These are phyloP conservation scores for Bugulina stolonifera DNA, from an alignment of 2,888 invertebrate species.

Conservation along the genomic window DNA sequence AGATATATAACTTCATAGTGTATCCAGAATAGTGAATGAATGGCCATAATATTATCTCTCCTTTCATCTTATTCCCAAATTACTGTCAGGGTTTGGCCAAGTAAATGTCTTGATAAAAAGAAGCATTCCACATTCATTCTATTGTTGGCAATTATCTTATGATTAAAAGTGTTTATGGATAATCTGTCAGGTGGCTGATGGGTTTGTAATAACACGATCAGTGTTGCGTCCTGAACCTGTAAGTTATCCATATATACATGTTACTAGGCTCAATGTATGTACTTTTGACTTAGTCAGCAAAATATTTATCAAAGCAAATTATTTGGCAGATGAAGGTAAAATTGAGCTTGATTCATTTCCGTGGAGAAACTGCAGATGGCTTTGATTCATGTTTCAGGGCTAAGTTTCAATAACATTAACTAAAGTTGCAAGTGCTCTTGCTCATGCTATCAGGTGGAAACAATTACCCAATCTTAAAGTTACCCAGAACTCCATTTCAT, in stretches of 20 bases:
- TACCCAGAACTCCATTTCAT: neutral
- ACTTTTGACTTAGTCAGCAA: too few species aligned
- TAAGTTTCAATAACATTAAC: neutral
- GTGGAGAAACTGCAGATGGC: neutral
- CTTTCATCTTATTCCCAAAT: too few species aligned
- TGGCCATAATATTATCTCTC: too few species aligned
- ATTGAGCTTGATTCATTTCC: neutral
- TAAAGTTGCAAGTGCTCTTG: neutral
- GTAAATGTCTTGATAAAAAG: too few species aligned
- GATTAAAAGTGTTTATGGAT: too few species aligned
- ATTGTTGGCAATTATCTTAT: too few species aligned
- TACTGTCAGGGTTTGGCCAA: too few species aligned
- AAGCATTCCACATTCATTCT: too few species aligned
- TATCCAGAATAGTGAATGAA: too few species aligned
- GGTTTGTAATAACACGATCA: neutral
- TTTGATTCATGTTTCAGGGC: neutral
- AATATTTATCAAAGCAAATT: neutral
- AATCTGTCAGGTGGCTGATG: constrained; percentile 17
- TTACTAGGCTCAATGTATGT: neutral
- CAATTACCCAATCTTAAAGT: neutral
- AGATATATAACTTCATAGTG: too few species aligned
- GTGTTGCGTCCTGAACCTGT: constrained; percentile 10
- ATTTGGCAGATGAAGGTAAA: neutral
- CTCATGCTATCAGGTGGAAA: neutral
- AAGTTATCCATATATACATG: neutral